Base-by-base conservation (phyloP, 2,888 invertebrate genomes). In the Synanthedon andrenaeformis region DNA sequence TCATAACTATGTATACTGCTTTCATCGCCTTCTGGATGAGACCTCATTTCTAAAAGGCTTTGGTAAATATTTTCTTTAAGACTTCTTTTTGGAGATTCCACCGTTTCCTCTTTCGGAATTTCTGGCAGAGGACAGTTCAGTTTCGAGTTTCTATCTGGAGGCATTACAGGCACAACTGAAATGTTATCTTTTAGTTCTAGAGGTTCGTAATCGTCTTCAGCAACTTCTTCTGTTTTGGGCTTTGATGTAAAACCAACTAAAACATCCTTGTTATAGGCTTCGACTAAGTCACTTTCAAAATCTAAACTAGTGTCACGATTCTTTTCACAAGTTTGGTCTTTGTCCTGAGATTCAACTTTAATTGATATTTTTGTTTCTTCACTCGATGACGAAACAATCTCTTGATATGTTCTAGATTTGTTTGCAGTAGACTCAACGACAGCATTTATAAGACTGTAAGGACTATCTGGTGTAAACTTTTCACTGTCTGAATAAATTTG, bases 1-100 rank as follows among this genome's bases (percentile, higher is more conserved):
- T 90, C 90, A 61, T 89, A 89, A 58, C 88, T 89, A 56, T 89
- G 89, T 50, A 89, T 67, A 64, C 87, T 88, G 53, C 72, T 83
- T 57, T 84, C 83, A 57, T 88, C 87, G 1, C 85, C 88, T 70
- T 86, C 88, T 17, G 85, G 85, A 56, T 87, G 83, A 4, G 84
- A 86, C 57, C 85, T 75, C 76, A 85, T 81, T 69, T 88, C 87
- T 59, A 82, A 62, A 51, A 88, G 67, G 59, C 81, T 79, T 64
- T 88, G 88, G 63, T 88, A 88, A 58, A 86, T 79, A 63, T 86
- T 86, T 51, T 83, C 79, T 61, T 73, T 74, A 50, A 68, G 60
- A 51, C 55, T 52, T 17, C 56, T 49, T 8, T 57, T 52, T 11
- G 53, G 51, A 51, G 55, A 57, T 49, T 65, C 62, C 3, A n/a